Percentiles rank a stretch among this genome's conserved stretches.
Conservation (phyloP, 2,797 vertebrate species). For the Takifugu rubripes region DNA sequence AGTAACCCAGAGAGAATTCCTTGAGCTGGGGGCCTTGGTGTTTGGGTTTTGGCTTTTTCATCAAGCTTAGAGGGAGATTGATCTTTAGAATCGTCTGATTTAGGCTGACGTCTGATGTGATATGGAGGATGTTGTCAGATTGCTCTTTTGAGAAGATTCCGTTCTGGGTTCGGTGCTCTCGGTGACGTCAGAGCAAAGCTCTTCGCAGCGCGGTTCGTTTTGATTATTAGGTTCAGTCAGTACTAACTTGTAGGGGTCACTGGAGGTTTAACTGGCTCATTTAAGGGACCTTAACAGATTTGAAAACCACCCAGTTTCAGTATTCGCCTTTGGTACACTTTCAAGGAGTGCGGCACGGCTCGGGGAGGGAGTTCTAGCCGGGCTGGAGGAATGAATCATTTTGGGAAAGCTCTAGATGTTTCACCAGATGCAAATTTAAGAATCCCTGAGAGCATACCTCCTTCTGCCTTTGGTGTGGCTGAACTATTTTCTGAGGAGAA, state of each 20-base stretch:
- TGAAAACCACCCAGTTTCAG: slow-evolving; percentile 81
- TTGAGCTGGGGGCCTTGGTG: slow-evolving; percentile 46
- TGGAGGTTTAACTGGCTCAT: slow-evolving; percentile 54
- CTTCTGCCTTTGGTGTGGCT: slow-evolving; percentile 64
- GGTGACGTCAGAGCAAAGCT: slow-evolving; percentile 16
- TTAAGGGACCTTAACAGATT: slow-evolving; percentile 73
- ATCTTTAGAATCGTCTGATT: slow-evolving; percentile 32
- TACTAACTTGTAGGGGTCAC: slow-evolving; percentile 46
- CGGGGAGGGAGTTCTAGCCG: slow-evolving; percentile 52
- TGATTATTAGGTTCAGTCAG: slow-evolving; percentile 51
- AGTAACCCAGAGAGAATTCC: slow-evolving; percentile 66
- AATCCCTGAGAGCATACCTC: slow-evolving; percentile 74
- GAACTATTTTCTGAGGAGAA: slow-evolving; percentile 77
- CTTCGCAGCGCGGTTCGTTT: slow-evolving; percentile 37
- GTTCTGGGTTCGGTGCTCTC: slow-evolving; percentile 1
- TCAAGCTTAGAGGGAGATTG: slow-evolving; percentile 9
- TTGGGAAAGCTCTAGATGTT: slow-evolving; percentile 37
- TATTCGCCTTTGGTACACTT: slow-evolving; percentile 71
- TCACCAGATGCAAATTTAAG: slow-evolving; percentile 76
- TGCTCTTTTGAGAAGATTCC: slow-evolving; percentile 26
- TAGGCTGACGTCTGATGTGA: slow-evolving; percentile 22
- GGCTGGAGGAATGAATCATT: slow-evolving; percentile 39
- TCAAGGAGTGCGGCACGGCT: slow-evolving; percentile 66
- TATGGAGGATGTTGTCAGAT: slow-evolving; percentile 22
- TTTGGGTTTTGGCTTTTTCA: slow-evolving; percentile 30